These are phyloP conservation scores for Tenthredo notha DNA, from an alignment of 2,888 invertebrate genomes.

Conservation along the genomic window DNA sequence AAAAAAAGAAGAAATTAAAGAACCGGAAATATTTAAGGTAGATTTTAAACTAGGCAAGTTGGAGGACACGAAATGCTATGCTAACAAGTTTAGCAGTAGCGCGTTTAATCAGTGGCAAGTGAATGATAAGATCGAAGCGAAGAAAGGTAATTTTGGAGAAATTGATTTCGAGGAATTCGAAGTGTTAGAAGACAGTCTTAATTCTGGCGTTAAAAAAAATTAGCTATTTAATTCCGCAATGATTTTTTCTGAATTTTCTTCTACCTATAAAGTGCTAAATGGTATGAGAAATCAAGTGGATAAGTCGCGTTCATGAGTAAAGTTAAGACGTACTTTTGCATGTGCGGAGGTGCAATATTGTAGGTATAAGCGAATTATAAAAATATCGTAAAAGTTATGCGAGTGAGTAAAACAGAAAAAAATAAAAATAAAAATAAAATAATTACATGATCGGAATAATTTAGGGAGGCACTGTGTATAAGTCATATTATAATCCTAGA, in stretches of 20 bases:
- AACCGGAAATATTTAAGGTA: constrained; percentile 70
- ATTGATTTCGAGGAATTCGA: constrained; percentile 93
- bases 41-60: constrained; percentile 74
- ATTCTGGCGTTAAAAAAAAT: constrained; percentile 66
- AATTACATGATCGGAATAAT: constrained; percentile 11
- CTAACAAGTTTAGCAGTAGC: constrained; percentile 67
- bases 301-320: background rate
- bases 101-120: constrained; percentile 75
- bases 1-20: constrained; percentile 74
- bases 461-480: constrained; percentile 34
- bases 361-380: constrained; percentile 4
- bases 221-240: constrained; percentile 43
- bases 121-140: constrained; percentile 80
- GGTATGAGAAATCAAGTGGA: background rate
- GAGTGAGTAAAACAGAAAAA: background rate
- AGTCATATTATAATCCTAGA: constrained; percentile 29
- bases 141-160: constrained; percentile 86
- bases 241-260: background rate
- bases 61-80: constrained; percentile 65
- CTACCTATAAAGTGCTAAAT: background rate
- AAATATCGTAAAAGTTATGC: background rate
- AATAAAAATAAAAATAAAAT: background rate
- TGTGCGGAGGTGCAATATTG: constrained; percentile 37
- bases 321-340: constrained; percentile 15
- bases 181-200: constrained; percentile 85